Conservation (phyloP, 2,797 vertebrate species). For the Nasua narica region DNA sequence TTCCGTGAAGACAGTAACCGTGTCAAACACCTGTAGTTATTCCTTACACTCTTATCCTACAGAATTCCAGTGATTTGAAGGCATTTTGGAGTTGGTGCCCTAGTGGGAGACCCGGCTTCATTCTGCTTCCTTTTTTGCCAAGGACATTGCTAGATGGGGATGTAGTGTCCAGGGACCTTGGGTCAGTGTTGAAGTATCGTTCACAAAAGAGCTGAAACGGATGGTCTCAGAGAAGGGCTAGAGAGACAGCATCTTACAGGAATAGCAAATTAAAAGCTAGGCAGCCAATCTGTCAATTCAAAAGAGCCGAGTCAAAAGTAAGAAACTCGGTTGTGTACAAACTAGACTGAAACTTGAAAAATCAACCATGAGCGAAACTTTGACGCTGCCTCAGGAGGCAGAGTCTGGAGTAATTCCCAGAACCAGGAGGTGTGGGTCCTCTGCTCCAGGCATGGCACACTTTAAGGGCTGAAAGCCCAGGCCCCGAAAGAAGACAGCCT, state of each 20-base stretch:
- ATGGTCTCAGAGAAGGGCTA: background rate
- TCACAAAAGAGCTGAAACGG: background rate
- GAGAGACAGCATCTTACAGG: background rate
- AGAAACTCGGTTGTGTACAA: background rate
- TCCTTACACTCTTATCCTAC: background rate
- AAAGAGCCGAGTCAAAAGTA: background rate
- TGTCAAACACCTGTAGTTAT: background rate
- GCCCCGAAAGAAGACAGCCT: background rate
- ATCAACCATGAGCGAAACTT: background rate
- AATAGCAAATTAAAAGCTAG: background rate
- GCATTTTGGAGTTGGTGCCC: background rate
- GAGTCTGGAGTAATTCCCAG: background rate
- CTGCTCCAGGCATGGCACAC: background rate
- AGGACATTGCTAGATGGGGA: background rate
- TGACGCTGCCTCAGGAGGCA: background rate
- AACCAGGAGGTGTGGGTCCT: background rate
- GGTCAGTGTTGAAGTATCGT: background rate
- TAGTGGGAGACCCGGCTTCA: background rate
- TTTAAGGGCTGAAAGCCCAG: background rate
- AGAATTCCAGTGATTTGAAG: background rate
- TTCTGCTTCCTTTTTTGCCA: background rate
- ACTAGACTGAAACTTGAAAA: conserved; percentile 3
- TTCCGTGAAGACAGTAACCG: background rate
- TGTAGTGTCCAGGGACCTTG: background rate
- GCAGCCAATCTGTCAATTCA: background rate